Evolutionary conservation across 2,888 invertebrate genomes (phyloP).

Genomic region (Punctoribates punctum): DNA sequence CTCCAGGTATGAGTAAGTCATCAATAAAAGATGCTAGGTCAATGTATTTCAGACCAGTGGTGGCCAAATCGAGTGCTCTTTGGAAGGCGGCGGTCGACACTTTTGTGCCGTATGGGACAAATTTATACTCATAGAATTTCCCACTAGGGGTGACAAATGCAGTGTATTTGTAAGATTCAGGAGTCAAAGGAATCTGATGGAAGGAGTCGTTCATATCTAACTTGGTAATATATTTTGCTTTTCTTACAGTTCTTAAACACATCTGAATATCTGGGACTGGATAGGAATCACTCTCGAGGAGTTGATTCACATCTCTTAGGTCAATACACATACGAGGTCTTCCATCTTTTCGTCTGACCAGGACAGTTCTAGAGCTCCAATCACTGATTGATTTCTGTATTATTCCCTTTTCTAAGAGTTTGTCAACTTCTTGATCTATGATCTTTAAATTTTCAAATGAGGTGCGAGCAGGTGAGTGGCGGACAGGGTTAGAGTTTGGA

Average conservation of each 20-base stretch:
- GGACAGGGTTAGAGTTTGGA: background rate
- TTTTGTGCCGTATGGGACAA: constrained; percentile 1
- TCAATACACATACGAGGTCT: background rate
- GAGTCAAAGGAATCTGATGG: background rate
- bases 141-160: background rate
- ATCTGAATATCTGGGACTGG: constrained; percentile 12
- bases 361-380: background rate
- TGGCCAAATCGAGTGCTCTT: background rate
- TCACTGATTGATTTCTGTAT: background rate
- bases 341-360: background rate
- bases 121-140: constrained; percentile 16
- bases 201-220: constrained; percentile 13
- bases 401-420: background rate
- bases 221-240: background rate
- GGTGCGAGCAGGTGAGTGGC: background rate
- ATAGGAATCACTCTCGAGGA: background rate
- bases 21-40: background rate
- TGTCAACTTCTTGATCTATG: background rate
- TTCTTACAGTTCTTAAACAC: background rate
- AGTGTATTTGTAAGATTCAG: background rate
- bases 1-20: background rate
- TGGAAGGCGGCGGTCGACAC: background rate
- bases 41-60: background rate
- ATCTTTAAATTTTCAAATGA: background rate
- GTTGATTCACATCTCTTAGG: background rate